A percentile compares a stretch with the other conserved stretches of the same genome.
phyloP scores from a whole-genome alignment of 2,113 vertebrate species.

The Capricornis sumatraensis region DNA sequence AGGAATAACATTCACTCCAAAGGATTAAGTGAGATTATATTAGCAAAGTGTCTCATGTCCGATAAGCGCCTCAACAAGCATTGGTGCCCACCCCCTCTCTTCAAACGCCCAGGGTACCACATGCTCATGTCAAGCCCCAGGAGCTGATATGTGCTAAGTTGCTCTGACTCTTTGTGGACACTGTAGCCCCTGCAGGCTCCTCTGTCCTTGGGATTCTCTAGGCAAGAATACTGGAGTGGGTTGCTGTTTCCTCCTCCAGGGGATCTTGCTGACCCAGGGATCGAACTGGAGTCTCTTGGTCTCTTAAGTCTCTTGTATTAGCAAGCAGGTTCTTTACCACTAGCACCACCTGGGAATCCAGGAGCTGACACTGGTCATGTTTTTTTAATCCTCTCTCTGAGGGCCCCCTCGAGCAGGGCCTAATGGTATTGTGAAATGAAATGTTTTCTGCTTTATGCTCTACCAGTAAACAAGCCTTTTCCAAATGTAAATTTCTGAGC shows the following conservation, averaged over 20 bases:
- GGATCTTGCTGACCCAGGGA: neutral
- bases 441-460: neutral
- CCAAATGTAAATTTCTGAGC: neutral
- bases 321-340: neutral
- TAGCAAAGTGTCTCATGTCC: accelerated
- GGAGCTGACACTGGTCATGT: neutral
- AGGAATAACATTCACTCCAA: no score
- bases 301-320: neutral
- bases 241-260: neutral
- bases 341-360: neutral
- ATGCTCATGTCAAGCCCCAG: accelerated
- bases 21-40: neutral
- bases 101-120: neutral
- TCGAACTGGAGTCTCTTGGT: neutral
- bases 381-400: neutral
- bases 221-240: neutral
- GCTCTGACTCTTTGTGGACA: neutral
- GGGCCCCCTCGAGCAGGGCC: accelerated
- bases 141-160: neutral
- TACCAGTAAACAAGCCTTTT: neutral
- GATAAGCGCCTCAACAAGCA: accelerated
- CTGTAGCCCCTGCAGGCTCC: neutral
- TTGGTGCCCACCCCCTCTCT: accelerated
- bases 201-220: neutral
- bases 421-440: neutral